These are phyloP conservation scores for Limnephilus auricula DNA, from an alignment of 2,888 invertebrate species.

Conservation along the genomic window DNA sequence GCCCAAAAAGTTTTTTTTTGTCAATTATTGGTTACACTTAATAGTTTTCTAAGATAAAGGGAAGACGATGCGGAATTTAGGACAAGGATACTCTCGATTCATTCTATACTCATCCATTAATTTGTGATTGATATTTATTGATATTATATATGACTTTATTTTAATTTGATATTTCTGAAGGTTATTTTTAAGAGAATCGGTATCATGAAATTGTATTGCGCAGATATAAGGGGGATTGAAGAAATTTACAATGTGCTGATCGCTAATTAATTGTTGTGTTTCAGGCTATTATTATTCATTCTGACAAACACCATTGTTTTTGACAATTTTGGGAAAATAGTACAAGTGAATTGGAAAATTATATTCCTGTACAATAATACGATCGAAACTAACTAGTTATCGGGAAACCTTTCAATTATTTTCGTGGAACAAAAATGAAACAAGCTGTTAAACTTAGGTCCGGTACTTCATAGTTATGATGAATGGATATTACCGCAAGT, in stretches of 20 bases:
- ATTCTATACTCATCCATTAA: too few species aligned
- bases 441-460: neutral
- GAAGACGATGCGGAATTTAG: too few species aligned
- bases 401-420: neutral
- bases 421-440: neutral
- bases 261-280: neutral
- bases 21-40: too few species aligned
- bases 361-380: neutral
- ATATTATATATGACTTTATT: too few species aligned
- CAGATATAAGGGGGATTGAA: neutral
- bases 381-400: neutral
- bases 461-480: neutral
- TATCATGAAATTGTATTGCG: neutral
- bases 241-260: neutral
- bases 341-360: neutral
- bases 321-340: neutral
- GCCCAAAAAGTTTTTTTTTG: too few species aligned
- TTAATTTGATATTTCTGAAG: too few species aligned
- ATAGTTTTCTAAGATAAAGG: too few species aligned
- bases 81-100: too few species aligned
- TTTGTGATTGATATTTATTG: too few species aligned
- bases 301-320: neutral
- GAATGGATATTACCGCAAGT: neutral
- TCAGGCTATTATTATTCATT: neutral
- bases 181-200: too few species aligned